Base-by-base conservation (phyloP, 1,140 invertebrate species). In the Drosophila novamexicana region DNA sequence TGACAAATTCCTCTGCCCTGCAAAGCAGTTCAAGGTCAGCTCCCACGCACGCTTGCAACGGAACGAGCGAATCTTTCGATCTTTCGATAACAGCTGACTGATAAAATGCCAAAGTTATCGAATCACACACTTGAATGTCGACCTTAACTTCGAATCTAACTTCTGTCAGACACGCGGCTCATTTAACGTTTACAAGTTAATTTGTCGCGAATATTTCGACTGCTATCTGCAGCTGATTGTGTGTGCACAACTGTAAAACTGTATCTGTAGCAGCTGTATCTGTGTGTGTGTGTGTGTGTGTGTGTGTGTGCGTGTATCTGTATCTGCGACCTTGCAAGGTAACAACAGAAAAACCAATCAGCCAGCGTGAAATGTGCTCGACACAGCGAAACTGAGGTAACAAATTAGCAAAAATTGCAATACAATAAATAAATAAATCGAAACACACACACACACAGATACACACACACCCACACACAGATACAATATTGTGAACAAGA, bases 51-150 rank as follows among this genome's bases (percentile, higher is more conserved):
- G 44, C 39, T 40, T 7, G 22, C 37, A 18, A 39, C 52, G 42
- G 54, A 79, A 49, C 40, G 1, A 12, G 39, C 10, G 40, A 42
- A 14, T 42, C 40, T 1, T 5, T n/a, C n/a, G 36, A 56, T 62
- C 22, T 29, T 29, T 66, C 69, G 64, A 81, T 81, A 82, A 75
- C 69, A 67, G 40, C 39, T 49, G 29, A 47, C 61, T 79, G 82
- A 86, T 86, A 77, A 86, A 88, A 86, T 86, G 44, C 82, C 83
- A 75, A 50, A 77, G 64, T 53, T 81, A 86, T 85, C 81, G 49
- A 61, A 37, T 44, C 61, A 77, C 22, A 29, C 66, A 53, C 14
- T 44, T 40, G 47, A 39, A 36, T 54, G 49, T 12, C 22, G 44
- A 66, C 32, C 57, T 52, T 42, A 12, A 52, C 18, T 34, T 44